phyloP scores from a whole-genome alignment of 2,888 invertebrate genomes.

The Pristionchus maxplancki region DNA sequence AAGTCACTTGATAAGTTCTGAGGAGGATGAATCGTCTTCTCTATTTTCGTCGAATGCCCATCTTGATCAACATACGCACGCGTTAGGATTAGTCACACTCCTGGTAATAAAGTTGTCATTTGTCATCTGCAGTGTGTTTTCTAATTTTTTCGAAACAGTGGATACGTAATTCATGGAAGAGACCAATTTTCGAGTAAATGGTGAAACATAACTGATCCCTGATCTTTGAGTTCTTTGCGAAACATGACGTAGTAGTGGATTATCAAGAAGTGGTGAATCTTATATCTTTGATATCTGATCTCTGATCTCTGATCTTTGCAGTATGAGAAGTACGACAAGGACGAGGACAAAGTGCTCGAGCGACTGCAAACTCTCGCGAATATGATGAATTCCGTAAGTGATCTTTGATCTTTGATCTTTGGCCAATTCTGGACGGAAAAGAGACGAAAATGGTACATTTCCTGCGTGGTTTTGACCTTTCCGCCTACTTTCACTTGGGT shows the following conservation, averaged over 20 bases:
- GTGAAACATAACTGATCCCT: neutral
- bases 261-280: neutral
- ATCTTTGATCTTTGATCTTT: constrained; percentile 4
- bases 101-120: neutral
- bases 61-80: neutral
- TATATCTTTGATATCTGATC: too few relatives aligned
- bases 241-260: neutral
- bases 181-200: too few relatives aligned
- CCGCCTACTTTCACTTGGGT: too few relatives aligned
- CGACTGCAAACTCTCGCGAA: constrained; percentile 95
- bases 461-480: too few relatives aligned
- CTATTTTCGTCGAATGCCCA: neutral
- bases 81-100: neutral
- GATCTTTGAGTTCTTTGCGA: neutral
- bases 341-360: constrained; percentile 85
- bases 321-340: constrained; percentile 87
- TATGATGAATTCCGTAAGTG: constrained; percentile 93
- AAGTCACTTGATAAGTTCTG: too few relatives aligned
- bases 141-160: too few relatives aligned
- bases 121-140: too few relatives aligned
- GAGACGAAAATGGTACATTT: too few relatives aligned
- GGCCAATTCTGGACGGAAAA: too few relatives aligned
- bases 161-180: too few relatives aligned
- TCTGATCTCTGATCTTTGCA: constrained; percentile 77
- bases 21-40: too few relatives aligned